A percentile compares a stretch with the other conserved stretches of the same genome.
These are phyloP conservation scores for Gobionotothen gibberifrons DNA, from an alignment of 2,797 vertebrate genomes.

Conservation along the genomic window DNA sequence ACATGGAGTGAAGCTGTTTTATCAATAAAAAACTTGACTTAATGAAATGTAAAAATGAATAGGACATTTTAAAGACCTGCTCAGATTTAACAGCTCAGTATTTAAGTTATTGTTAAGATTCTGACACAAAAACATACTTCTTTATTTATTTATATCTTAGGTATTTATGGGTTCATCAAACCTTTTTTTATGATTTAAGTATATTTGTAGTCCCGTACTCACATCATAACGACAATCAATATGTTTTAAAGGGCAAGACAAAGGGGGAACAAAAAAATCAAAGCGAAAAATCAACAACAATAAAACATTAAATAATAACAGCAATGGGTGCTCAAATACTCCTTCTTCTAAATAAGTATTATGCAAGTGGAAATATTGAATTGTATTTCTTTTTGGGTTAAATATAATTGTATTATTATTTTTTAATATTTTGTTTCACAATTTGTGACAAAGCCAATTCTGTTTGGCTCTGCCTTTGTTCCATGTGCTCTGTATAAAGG, in stretches of 20 bases:
- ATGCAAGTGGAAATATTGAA: no score
- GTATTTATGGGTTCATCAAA: neutral
- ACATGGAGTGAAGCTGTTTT: neutral
- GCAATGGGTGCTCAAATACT: no score
- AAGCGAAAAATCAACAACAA: no score
- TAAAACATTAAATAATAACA: no score
- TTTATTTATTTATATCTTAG: neutral
- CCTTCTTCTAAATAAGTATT: no score
- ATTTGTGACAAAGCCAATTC: slow-evolving; percentile 58
- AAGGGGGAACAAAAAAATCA: no score
- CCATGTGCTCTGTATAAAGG: slow-evolving; percentile 55
- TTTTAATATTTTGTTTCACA: neutral
- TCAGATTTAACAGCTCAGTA: neutral
- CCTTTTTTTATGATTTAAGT: no score
- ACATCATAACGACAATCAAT: neutral
- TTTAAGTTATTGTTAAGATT: neutral
- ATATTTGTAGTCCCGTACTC: no score
- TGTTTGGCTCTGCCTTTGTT: slow-evolving; percentile 63
- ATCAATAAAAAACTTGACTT: neutral
- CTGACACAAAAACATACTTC: neutral
- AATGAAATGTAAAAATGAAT: neutral
- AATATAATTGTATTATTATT: neutral
- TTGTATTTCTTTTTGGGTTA: no score
- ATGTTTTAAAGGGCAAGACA: neutral
- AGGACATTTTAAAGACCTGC: neutral